Conservation (phyloP, 2,888 invertebrate species). For the Oconnorella tubifera region DNA sequence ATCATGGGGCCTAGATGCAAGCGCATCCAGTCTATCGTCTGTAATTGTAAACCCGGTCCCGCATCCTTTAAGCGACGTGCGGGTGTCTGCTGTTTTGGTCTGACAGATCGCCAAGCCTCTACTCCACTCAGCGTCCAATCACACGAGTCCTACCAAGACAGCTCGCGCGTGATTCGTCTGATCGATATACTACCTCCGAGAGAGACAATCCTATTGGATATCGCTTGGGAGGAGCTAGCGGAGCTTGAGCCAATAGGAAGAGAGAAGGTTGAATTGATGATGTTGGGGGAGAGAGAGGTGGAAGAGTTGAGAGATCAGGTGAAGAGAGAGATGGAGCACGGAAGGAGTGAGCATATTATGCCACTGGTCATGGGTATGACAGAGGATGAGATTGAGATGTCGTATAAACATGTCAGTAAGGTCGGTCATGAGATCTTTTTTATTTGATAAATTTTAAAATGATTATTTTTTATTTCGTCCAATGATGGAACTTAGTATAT, state of each 20-base stretch:
- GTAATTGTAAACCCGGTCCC: too few species aligned
- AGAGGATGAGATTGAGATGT: constrained; percentile 21
- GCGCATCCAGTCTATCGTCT: too few species aligned
- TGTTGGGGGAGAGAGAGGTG: constrained; percentile 9
- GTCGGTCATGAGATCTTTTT: too few species aligned
- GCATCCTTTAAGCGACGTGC: not conserved
- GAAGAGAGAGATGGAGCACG: constrained; percentile 36
- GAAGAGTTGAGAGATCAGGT: constrained; percentile 37
- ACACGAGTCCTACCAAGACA: not conserved
- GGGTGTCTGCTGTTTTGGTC: not conserved
- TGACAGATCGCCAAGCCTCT: not conserved
- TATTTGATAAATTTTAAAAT: too few species aligned
- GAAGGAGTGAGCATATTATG: constrained; percentile 32
- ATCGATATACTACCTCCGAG: constrained; percentile 4
- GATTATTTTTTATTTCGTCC: too few species aligned
- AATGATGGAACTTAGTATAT: too few species aligned
- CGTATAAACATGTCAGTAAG: constrained; percentile 17
- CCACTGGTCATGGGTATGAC: constrained; percentile 25
- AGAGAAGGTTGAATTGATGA: constrained; percentile 11
- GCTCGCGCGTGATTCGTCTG: constrained; percentile 1
- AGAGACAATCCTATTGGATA: constrained; percentile 5
- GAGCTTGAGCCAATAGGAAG: constrained; percentile 11
- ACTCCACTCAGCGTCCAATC: not conserved
- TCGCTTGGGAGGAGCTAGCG: not conserved
- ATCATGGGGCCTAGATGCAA: too few species aligned